Percentiles rank a stretch among this genome's conserved stretches.
Conservation (phyloP, 2,888 invertebrate species). For the Polylopha cassiicola region DNA sequence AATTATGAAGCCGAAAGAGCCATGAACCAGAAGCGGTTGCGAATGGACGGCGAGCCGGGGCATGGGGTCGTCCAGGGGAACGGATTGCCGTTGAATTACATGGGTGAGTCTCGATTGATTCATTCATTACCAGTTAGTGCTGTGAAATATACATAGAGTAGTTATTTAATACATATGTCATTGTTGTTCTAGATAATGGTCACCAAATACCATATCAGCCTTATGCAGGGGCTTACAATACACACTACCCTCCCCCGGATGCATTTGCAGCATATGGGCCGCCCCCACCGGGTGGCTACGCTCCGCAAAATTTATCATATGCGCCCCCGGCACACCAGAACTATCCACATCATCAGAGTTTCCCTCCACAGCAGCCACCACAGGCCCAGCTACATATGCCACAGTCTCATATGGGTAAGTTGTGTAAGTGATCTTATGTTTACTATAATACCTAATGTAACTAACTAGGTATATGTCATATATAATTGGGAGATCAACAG, state of each 20-base stretch:
- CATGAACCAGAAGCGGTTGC: conserved; percentile 74
- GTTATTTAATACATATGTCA: conserved; percentile 1
- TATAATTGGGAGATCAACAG: too few relatives aligned
- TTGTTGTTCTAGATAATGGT: conserved; percentile 69
- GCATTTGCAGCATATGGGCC: conserved; percentile 71
- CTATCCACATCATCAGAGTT: conserved; percentile 70
- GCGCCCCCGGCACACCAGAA: conserved; percentile 74
- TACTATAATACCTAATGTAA: conserved; percentile 9
- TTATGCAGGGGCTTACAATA: conserved; percentile 70
- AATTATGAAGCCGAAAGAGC: conserved; percentile 75
- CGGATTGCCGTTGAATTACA: conserved; percentile 73
- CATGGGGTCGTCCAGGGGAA: conserved; percentile 74
- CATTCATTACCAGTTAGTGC: neutral
- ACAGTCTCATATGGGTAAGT: conserved; percentile 68
- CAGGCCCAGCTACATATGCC: conserved; percentile 68
- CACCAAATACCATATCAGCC: conserved; percentile 74
- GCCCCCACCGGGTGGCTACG: conserved; percentile 68
- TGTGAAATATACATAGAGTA: neutral
- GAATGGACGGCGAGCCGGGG: conserved; percentile 75
- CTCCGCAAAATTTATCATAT: conserved; percentile 69
- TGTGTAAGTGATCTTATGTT: conserved; percentile 24
- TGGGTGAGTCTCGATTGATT: conserved; percentile 47
- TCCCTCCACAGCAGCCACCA: conserved; percentile 65
- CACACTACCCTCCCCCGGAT: conserved; percentile 72
- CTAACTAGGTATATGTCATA: too few relatives aligned